Evolutionary conservation across 2,797 vertebrate genomes (phyloP).

Genomic region (Chromobotia macracanthus): DNA sequence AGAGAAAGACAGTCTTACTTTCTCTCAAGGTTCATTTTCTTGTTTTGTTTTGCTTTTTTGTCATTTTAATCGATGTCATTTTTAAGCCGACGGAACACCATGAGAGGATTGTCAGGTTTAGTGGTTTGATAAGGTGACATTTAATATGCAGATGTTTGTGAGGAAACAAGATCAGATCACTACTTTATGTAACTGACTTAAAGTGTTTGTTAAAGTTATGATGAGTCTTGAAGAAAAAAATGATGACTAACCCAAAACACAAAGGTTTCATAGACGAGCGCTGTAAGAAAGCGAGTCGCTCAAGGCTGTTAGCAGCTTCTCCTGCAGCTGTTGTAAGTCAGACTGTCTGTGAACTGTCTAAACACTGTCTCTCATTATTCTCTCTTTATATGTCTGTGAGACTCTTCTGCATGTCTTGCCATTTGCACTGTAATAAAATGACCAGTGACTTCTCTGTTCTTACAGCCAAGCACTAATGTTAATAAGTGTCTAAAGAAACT

Average conservation of each 20-base stretch:
- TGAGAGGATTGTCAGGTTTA: constrained; percentile 34
- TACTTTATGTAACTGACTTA: too few relatives aligned
- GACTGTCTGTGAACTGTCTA: neutral
- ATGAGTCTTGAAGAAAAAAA: too few relatives aligned
- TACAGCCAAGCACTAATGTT: too few relatives aligned
- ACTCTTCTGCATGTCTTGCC: neutral
- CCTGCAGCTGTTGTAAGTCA: neutral
- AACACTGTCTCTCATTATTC: neutral
- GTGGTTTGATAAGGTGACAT: too few relatives aligned
- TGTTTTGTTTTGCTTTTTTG: constrained; percentile 29
- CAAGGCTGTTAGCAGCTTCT: neutral
- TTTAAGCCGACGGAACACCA: constrained; percentile 42
- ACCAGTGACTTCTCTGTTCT: constrained; percentile 40
- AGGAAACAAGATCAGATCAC: too few relatives aligned
- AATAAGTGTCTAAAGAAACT: too few relatives aligned
- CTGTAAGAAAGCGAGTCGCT: neutral
- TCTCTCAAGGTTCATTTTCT: neutral
- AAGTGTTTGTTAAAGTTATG: too few relatives aligned
- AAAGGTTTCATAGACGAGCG: too few relatives aligned
- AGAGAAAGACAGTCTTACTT: neutral
- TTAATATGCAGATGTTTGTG: too few relatives aligned
- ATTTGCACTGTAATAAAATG: constrained; percentile 49
- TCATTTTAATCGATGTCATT: constrained; percentile 57
- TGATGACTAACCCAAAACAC: too few relatives aligned
- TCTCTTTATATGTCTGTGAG: neutral